Evolutionary conservation across 2,113 vertebrate species (phyloP).

Genomic region (Thalassoma bifasciatum): DNA sequence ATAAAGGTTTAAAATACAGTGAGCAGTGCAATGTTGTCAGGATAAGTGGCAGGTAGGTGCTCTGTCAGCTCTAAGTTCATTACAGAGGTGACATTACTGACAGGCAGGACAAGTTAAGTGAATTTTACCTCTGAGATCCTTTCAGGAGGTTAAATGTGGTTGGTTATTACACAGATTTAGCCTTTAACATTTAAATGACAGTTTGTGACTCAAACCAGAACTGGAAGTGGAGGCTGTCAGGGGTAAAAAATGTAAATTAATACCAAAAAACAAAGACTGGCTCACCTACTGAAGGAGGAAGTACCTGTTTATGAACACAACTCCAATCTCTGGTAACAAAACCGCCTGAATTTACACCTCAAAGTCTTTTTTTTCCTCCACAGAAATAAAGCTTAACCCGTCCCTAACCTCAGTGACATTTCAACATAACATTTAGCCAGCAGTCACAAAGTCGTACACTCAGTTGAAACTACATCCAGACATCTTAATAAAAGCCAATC

Average conservation of each 20-base stretch:
- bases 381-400: too few species aligned
- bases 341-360: too few species aligned
- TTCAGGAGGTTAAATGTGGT: not conserved
- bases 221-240: not conserved
- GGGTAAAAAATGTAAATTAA: not conserved
- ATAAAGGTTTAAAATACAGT: conserved; percentile 18
- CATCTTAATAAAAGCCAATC: conserved; percentile 1
- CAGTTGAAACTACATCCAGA: not conserved
- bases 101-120: not conserved
- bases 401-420: not conserved
- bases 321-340: too few species aligned
- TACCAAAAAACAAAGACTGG: not conserved
- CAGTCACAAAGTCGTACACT: not conserved
- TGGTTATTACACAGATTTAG: not conserved
- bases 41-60: conserved; percentile 13
- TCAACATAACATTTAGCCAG: not conserved
- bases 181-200: not conserved
- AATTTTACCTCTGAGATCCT: conserved; percentile 9
- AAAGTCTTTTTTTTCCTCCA: not conserved
- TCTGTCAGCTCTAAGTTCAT: not conserved
- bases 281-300: too few species aligned
- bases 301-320: too few species aligned
- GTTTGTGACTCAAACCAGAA: not conserved
- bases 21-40: not conserved
- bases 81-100: conserved; percentile 11